Percentiles rank a stretch among this genome's conserved stretches.
These are phyloP conservation scores for Onychostruthus taczanowskii DNA, from an alignment of 2,113 vertebrate genomes.

Conservation along the genomic window DNA sequence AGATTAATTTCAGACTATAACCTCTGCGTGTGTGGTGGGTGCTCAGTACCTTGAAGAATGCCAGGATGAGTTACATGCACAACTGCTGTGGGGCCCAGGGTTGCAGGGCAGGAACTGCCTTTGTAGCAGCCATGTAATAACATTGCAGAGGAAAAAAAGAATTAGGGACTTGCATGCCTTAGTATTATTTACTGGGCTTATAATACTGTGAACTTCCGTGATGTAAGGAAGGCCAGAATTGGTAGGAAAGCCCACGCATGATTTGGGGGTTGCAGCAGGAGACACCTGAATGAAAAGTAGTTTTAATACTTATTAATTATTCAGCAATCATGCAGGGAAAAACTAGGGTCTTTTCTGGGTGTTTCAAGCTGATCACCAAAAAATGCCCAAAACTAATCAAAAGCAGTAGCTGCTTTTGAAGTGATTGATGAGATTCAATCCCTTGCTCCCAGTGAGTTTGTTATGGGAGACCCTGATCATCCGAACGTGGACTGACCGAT, in stretches of 20 bases:
- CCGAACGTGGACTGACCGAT: rapidly evolving
- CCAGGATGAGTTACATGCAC: constrained; percentile 64
- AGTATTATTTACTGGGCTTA: background rate
- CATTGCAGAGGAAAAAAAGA: background rate
- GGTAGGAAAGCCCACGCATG: background rate
- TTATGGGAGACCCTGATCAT: background rate
- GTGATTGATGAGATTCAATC: background rate
- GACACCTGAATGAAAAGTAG: background rate
- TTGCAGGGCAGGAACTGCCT: constrained; percentile 9
- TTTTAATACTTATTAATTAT: background rate
- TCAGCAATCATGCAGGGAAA: background rate
- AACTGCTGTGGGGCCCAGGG: constrained; percentile 66
- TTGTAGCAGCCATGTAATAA: constrained; percentile 11
- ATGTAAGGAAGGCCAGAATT: background rate
- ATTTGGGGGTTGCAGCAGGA: background rate
- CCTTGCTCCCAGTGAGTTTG: background rate
- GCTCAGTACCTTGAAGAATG: constrained; percentile 49
- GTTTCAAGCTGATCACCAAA: background rate
- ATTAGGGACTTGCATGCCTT: background rate
- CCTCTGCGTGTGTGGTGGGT: background rate
- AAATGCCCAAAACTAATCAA: background rate
- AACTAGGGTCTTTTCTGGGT: background rate
- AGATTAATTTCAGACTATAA: background rate
- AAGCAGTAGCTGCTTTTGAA: background rate
- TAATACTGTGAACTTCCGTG: background rate